A percentile compares a stretch with the other conserved stretches of the same genome.
These are phyloP conservation scores for Leucophenga montana DNA, from an alignment of 2,888 invertebrate genomes.

Conservation along the genomic window DNA sequence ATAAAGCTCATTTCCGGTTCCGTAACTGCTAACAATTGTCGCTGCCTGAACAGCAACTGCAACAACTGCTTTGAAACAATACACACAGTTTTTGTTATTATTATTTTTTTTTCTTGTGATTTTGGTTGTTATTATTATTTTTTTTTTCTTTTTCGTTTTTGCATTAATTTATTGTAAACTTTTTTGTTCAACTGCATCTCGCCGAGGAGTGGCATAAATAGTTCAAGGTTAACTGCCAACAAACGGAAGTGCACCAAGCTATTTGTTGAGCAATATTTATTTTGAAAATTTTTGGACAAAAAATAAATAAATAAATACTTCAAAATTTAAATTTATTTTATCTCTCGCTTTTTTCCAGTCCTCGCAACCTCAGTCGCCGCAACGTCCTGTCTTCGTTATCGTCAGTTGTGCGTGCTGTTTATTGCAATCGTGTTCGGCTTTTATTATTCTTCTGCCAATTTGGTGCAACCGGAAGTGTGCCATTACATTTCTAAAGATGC, in stretches of 20 bases:
- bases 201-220: neutral
- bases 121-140: too few species aligned
- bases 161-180: slow-evolving; percentile 21
- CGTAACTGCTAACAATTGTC: slow-evolving; percentile 8
- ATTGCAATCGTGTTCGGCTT: slow-evolving; percentile 72
- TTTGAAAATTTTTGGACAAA: neutral
- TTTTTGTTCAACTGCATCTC: neutral
- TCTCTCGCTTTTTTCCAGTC: slow-evolving; percentile 55
- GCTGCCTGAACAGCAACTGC: neutral
- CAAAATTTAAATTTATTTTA: neutral
- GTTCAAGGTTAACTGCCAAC: slow-evolving; percentile 12
- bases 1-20: slow-evolving; percentile 25
- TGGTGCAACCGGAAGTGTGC: slow-evolving; percentile 74
- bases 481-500: slow-evolving; percentile 79
- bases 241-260: slow-evolving; percentile 8
- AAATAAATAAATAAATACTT: neutral
- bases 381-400: slow-evolving; percentile 71
- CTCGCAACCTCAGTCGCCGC: slow-evolving; percentile 54
- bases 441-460: slow-evolving; percentile 71
- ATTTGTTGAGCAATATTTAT: slow-evolving; percentile 10
- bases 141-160: neutral
- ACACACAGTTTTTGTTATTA: neutral
- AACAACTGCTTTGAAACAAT: neutral
- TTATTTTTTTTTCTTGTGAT: too few species aligned
- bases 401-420: slow-evolving; percentile 73